These are phyloP conservation scores for Macrocentrus cingulum DNA, from an alignment of 1,140 invertebrate genomes.

Conservation along the genomic window DNA sequence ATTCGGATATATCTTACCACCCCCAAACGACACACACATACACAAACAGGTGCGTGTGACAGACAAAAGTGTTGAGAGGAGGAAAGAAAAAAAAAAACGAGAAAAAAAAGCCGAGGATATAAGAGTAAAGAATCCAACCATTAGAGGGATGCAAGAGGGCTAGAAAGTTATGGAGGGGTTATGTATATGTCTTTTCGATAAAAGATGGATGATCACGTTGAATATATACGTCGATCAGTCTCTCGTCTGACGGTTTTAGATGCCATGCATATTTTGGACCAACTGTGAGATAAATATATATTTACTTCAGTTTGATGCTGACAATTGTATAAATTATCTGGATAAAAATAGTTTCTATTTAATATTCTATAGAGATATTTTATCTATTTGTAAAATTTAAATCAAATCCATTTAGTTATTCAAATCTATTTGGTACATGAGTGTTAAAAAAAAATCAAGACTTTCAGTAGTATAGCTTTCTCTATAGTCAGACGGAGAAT, in stretches of 20 bases:
- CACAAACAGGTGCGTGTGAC: neutral
- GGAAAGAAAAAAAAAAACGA: neutral
- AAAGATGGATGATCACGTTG: conserved; percentile 55
- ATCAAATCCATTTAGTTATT: too few relatives aligned
- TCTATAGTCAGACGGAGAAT: too few relatives aligned
- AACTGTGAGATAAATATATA: neutral
- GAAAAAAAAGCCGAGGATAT: neutral
- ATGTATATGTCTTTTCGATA: conserved; percentile 39
- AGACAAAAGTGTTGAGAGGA: neutral
- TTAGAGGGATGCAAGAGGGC: too few relatives aligned
- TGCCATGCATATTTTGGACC: conserved; percentile 55
- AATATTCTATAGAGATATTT: too few relatives aligned
- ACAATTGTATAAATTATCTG: neutral
- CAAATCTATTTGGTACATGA: too few relatives aligned
- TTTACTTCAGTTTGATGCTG: neutral
- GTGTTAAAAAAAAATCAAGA: too few relatives aligned
- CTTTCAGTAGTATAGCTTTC: too few relatives aligned
- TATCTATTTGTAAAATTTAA: too few relatives aligned
- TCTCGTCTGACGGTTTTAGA: conserved; percentile 53
- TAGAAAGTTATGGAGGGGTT: neutral
- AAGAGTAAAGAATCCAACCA: neutral
- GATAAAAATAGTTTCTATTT: neutral
- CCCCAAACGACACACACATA: too few relatives aligned
- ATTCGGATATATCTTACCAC: neutral
- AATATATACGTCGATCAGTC: conserved; percentile 51